Conservation (phyloP, 2,888 invertebrate genomes). For the Pristionchus mayeri region DNA sequence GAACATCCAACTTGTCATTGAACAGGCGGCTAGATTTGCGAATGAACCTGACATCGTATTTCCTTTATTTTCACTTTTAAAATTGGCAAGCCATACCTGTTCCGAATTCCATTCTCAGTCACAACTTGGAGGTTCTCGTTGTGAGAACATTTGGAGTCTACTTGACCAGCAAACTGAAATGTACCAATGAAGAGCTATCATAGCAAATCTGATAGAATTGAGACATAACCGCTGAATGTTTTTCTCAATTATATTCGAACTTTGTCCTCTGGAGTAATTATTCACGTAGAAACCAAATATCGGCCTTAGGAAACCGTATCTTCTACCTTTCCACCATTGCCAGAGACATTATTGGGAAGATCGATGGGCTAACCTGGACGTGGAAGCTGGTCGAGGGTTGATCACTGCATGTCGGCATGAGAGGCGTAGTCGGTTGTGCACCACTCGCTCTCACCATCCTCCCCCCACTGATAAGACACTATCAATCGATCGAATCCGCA, state of each 20-base stretch:
- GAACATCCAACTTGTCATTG: not conserved
- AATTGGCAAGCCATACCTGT: not conserved
- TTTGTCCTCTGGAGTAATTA: too few relatives aligned
- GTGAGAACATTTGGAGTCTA: not conserved
- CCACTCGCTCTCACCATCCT: slow-evolving; percentile 1
- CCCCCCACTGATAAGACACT: not conserved
- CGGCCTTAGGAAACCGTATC: too few relatives aligned
- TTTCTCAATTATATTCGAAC: too few relatives aligned
- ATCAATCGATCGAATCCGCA: not conserved
- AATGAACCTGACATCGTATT: not conserved
- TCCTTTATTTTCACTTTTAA: not conserved
- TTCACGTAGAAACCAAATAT: too few relatives aligned
- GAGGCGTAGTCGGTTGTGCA: not conserved
- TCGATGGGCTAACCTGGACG: not conserved
- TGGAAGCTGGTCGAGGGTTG: slow-evolving; percentile 27
- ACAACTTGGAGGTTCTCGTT: not conserved
- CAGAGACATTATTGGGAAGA: too few relatives aligned
- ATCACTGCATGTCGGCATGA: not conserved
- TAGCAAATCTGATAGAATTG: not conserved
- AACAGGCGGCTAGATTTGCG: not conserved
- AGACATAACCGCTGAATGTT: too few relatives aligned
- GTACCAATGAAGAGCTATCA: too few relatives aligned
- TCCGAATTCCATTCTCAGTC: slow-evolving; percentile 11
- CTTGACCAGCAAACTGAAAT: slow-evolving; percentile 37
- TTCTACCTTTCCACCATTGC: not conserved